Evolutionary conservation across 2,113 vertebrate species (phyloP), one percentile per base, ranked within the genome.

Genomic region (Manacus vitellinus): DNA sequence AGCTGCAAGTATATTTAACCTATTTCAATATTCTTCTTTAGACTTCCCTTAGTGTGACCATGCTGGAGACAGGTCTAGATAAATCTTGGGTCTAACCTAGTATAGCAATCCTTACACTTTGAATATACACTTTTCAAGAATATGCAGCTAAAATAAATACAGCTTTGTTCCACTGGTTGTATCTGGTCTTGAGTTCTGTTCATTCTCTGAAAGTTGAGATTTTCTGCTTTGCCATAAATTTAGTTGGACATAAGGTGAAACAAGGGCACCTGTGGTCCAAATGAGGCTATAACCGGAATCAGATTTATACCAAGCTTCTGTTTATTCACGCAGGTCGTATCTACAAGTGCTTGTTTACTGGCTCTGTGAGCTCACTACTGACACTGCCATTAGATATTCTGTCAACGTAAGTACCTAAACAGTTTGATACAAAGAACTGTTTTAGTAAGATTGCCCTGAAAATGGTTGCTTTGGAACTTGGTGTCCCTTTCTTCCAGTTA

Each of bases 301-400:
- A 0, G 14, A 19, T 74, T 51, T 56, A 87, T 82, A 89, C 73
- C 24, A 6, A 8, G 0, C 15, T 80, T 96, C 49, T 95, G 39
- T 95, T 77, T 88, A 80, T 78, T 97, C 70, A 12, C 13, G 4
- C 92, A 99, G 99, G 99, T 98, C 99, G 99, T 52, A 99, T 99
- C 98, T 99, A 99, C 98, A 99, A 99, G 98, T 99, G 99, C 98
- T 98, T 99, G 97, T 99, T 99, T 98, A 99, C 99, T 91, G 99
- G 99, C 98, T 99, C 99, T 76, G 99, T 99, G 98, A 99, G 99
- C 99, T 99, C 99, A 82, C 98, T 99, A 91, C 98, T 99, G 98
- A 99, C 99, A 33, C 98, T 99, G 97, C 99, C 99, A 7, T 98
- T 99, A 95, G 99, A 99, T 95, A 99, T 99, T 99, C 98, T 99